phyloP scores from a whole-genome alignment of 2,797 vertebrate species.

The Anniella stebbinsi region DNA sequence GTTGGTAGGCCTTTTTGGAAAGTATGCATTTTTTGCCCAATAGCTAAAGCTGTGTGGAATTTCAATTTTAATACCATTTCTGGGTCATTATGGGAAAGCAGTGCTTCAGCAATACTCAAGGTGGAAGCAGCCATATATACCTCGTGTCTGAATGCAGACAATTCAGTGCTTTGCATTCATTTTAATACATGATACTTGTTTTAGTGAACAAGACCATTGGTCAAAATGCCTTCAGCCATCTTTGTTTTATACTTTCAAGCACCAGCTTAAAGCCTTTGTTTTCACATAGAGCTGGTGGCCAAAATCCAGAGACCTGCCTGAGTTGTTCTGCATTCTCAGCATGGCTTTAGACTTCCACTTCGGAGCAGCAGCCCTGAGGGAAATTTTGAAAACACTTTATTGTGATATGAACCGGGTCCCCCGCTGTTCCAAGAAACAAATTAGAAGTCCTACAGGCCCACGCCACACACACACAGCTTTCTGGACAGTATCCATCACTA shows the following conservation, averaged over 20 bases:
- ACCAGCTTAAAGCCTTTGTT: too few relatives aligned
- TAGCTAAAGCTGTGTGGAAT: neutral
- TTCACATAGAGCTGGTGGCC: neutral
- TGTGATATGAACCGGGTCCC: neutral
- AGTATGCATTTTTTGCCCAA: neutral
- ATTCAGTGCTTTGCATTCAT: neutral
- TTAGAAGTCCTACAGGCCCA: neutral
- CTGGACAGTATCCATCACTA: slow-evolving; percentile 14
- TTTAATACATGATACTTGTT: neutral
- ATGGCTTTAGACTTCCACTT: neutral
- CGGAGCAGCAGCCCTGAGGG: neutral
- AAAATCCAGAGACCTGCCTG: neutral
- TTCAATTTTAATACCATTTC: neutral
- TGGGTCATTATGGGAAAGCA: neutral
- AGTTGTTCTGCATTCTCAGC: neutral
- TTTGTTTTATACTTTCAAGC: neutral
- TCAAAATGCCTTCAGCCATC: neutral
- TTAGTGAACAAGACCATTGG: neutral
- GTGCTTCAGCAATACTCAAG: neutral
- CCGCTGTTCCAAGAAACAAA: slow-evolving; percentile 1
- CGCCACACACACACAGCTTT: neutral
- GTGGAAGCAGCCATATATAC: neutral
- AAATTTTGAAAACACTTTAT: neutral
- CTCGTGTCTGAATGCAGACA: neutral
- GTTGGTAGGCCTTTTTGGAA: too few relatives aligned